Evolutionary conservation across 1,140 invertebrate species (phyloP).

Genomic region (Zaprionus capensis): DNA sequence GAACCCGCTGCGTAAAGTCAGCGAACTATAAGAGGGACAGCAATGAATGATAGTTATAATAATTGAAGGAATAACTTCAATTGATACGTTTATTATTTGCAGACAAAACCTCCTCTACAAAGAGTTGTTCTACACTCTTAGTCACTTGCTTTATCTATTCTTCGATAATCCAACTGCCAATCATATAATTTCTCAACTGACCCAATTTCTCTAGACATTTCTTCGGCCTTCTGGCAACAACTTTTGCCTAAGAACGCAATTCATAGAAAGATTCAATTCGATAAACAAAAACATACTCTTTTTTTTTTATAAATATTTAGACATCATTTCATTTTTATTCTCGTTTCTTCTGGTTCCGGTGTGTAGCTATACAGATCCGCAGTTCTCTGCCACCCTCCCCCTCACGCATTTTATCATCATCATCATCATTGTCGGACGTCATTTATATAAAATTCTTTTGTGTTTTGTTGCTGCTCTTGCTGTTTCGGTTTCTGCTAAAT

Average conservation of each 20-base stretch:
- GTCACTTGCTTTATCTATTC: slow-evolving; percentile 4
- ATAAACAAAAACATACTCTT: slow-evolving; percentile 42
- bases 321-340: slow-evolving; percentile 44
- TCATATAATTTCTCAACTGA: slow-evolving; percentile 31
- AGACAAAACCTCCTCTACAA: neutral
- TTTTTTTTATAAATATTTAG: slow-evolving; percentile 47
- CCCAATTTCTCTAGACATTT: slow-evolving; percentile 31
- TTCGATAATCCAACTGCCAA: slow-evolving; percentile 37
- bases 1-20: neutral
- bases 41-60: neutral
- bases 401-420: slow-evolving; percentile 7
- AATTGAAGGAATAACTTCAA: slow-evolving; percentile 2
- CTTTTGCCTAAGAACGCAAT: slow-evolving; percentile 47
- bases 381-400: neutral
- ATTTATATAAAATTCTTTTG: slow-evolving; percentile 34
- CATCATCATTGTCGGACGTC: slow-evolving; percentile 8
- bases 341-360: slow-evolving; percentile 17
- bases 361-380: slow-evolving; percentile 5
- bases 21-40: slow-evolving; percentile 1
- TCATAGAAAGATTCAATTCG: slow-evolving; percentile 7
- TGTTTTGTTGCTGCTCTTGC: slow-evolving; percentile 3
- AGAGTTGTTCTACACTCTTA: neutral
- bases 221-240: slow-evolving; percentile 25
- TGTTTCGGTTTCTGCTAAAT: slow-evolving; percentile 13
- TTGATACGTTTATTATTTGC: too few relatives aligned